Evolutionary conservation across 2,113 vertebrate species (phyloP), one percentile per base, ranked within the genome.

Genomic region (Pica pica): DNA sequence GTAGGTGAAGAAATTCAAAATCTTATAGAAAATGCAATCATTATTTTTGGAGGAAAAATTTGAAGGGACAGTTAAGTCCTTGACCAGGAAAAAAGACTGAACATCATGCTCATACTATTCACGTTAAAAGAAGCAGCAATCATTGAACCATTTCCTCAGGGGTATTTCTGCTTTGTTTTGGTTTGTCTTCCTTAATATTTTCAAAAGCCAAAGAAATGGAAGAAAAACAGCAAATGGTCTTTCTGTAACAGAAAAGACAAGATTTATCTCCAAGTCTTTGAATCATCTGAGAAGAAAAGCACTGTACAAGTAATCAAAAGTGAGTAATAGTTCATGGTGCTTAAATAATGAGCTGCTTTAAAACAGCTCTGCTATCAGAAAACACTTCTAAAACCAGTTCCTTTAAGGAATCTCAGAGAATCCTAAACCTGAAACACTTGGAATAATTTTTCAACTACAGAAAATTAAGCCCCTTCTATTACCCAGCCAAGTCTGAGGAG

Each of bases 221-320:
- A 95, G 50, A 27, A 91, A 97, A 94, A 49, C 69, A 91, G 81
- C 50, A 90, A 91, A 92, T 46, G 33, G 49, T 49, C 50, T 63
- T 84, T 94, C 84, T 46, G 57, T n/a, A 85, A 67, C 30, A 85
- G 33, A 91, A 90, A 95, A 82, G 37, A 65, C 42, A 65, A 37
- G 35, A 60, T 91, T 71, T 76, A 82, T 57, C 31, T 95, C 56
- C 47, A 89, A 68, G 61, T 53, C 79, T 93, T 85, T 68, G 49
- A 95, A 79, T 61, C 35, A 79, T 75, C 53, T 63, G 46, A 69
- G 59, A 93, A 92, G 73, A 94, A 95, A 93, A 79, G 39, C 42
- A 69, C 11, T 80, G 16, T 24, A 50, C 39, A 70, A 80, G 73
- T 47, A 80, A 86, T 71, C 61, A 83, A 41, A 87, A 91, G 30